Base-by-base conservation (phyloP, 2,113 vertebrate species). In the Callocephalon fimbriatum region DNA sequence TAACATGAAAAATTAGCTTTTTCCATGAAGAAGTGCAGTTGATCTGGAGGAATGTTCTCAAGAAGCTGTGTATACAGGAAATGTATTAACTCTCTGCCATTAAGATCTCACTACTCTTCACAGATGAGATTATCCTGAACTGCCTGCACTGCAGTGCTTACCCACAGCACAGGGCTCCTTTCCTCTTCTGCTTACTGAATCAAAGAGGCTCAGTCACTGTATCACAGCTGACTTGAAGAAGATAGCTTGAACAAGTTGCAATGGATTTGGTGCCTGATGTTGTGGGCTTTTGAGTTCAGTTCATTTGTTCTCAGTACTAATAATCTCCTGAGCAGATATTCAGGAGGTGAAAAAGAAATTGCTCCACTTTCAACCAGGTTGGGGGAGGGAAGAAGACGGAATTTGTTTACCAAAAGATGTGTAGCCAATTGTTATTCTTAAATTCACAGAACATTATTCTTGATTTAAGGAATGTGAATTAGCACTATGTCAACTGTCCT, bases 201-300 rank as follows among this genome's bases (percentile, higher is more conserved):
- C 20, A 7, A 13, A 37, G 48, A 26, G 56, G 10, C 10, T 67
- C 2, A 0, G 26, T 40, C 53, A 12, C 25, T 13, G 9, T 3
- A 14, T 13, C 8, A 21, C 26, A 8, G 12, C 12, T 66, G 59
- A 23, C 19, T 66, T n/a, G 15, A 10, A 17, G 31, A 62, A 25
- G 47, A 31, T 14, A 23, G 9, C 22, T 62, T 80, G 12, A 32
- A 80, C 40, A 51, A 37, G 5, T 31, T 48, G 35, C 48, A 37
- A 50, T 20, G 22, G 21, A 7, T 53, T 76, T n/a, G 37, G 31
- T 32, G 32, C 29, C 15, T 12, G 6, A 31, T 59, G 8, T 26
- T 59, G 31, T 21, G 50, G 25, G 12, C 12, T 71, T 47, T 62
- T 12, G 3, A 65, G 21, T 61, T 50, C 32, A 29, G 27, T 17